Evolutionary conservation across 2,113 vertebrate species (phyloP).

Genomic region (Pangasianodon gigas): DNA sequence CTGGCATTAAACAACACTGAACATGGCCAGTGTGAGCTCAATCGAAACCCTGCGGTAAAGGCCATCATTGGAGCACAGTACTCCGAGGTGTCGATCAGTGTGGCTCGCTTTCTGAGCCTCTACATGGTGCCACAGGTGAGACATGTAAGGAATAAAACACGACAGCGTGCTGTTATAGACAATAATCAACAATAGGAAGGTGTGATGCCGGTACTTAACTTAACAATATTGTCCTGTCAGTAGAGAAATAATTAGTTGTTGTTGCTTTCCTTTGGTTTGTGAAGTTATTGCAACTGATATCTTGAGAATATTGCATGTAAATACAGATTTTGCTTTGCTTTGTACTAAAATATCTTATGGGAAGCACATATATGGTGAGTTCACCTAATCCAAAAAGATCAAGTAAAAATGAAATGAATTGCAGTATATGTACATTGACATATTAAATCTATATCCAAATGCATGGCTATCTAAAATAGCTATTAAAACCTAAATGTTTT

Average conservation of each 20-base stretch:
- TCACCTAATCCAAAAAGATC: neutral
- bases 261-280: neutral
- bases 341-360: neutral
- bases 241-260: neutral
- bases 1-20: constrained; percentile 53
- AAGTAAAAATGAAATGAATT: neutral
- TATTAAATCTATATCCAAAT: neutral
- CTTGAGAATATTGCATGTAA: neutral
- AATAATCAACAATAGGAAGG: too few relatives aligned
- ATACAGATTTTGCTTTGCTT: neutral
- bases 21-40: constrained; percentile 51
- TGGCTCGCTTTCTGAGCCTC: constrained; percentile 67
- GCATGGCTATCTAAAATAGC: neutral
- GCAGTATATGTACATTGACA: neutral
- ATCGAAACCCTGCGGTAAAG: constrained; percentile 61
- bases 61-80: constrained; percentile 63
- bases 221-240: neutral
- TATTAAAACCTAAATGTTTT: neutral
- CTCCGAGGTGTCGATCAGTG: constrained; percentile 66
- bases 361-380: neutral
- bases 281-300: neutral
- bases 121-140: constrained; percentile 70
- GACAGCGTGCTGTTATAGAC: neutral
- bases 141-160: neutral
- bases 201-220: neutral